These are phyloP conservation scores for Caenorhabditis sp. DNA, from an alignment of 2,888 invertebrate species.

Conservation along the genomic window DNA sequence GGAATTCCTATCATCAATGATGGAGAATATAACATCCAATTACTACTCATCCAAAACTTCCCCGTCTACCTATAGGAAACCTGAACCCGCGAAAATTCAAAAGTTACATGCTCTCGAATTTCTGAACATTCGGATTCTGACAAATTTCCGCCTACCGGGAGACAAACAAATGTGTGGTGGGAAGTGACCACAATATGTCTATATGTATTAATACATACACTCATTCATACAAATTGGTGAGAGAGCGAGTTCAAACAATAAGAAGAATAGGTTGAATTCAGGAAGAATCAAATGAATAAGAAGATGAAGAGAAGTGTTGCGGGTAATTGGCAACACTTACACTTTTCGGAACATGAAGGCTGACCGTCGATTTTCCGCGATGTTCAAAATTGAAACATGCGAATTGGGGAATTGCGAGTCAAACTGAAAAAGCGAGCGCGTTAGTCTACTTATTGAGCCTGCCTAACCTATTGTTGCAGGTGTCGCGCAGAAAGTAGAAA, in stretches of 20 bases:
- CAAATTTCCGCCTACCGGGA: constrained; percentile 1
- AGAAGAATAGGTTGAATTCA: constrained; percentile 28
- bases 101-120: not conserved
- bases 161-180: constrained; percentile 22
- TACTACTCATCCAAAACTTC: not conserved
- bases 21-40: no score
- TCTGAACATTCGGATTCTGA: not conserved
- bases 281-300: constrained; percentile 12
- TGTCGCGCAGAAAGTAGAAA: no score
- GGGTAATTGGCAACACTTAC: constrained; percentile 61
- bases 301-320: not conserved
- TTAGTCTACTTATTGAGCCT: no score
- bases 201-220: constrained; percentile 4
- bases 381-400: not conserved
- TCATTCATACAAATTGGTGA: not conserved
- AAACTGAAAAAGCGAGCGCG: no score
- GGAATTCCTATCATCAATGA: no score
- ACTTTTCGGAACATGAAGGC: constrained; percentile 4
- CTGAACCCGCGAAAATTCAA: not conserved
- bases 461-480: no score
- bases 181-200: constrained; percentile 1
- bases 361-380: constrained; percentile 3
- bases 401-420: not conserved
- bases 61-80: not conserved
- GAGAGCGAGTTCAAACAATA: constrained; percentile 48